A percentile compares a stretch with the other conserved stretches of the same genome.
Conservation (phyloP, 2,888 invertebrate species). For the Xestia rhomboidea region DNA sequence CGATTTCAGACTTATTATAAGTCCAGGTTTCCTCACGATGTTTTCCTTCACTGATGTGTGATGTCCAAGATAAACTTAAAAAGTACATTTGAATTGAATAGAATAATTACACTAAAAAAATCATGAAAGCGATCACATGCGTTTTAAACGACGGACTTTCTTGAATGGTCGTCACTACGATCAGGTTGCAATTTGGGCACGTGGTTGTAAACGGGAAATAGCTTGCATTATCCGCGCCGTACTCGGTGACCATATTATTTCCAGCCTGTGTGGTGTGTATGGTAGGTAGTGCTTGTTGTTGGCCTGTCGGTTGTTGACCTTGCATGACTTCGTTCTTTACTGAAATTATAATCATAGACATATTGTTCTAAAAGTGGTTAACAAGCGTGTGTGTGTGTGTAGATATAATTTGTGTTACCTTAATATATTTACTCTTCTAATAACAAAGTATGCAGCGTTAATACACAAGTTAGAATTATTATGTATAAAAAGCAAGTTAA, state of each 20-base stretch:
- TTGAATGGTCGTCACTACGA: constrained; percentile 82
- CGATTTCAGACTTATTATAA: too few relatives aligned
- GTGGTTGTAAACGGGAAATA: constrained; percentile 69
- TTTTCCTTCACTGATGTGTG: too few relatives aligned
- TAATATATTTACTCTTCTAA: background rate
- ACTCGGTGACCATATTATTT: constrained; percentile 25
- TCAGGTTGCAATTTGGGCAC: constrained; percentile 86
- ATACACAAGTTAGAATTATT: background rate
- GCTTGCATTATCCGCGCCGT: constrained; percentile 68
- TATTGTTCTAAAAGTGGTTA: background rate
- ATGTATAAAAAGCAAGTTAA: background rate
- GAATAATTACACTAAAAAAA: constrained; percentile 82
- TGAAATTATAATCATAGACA: background rate
- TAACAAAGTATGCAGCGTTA: background rate
- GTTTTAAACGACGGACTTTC: constrained; percentile 85
- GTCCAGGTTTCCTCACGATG: too few relatives aligned
- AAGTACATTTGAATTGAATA: too few relatives aligned
- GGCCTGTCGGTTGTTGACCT: too few relatives aligned
- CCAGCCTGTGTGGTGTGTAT: background rate
- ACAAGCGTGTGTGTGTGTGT: background rate
- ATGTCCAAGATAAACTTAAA: too few relatives aligned
- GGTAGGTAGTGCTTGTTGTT: background rate
- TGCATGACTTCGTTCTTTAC: constrained; percentile 9
- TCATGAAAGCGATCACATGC: constrained; percentile 87
- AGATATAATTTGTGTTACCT: too few relatives aligned